Evolutionary conservation across 2,797 vertebrate species (phyloP), one percentile per base, ranked within the genome.

Genomic region (Channa striata): DNA sequence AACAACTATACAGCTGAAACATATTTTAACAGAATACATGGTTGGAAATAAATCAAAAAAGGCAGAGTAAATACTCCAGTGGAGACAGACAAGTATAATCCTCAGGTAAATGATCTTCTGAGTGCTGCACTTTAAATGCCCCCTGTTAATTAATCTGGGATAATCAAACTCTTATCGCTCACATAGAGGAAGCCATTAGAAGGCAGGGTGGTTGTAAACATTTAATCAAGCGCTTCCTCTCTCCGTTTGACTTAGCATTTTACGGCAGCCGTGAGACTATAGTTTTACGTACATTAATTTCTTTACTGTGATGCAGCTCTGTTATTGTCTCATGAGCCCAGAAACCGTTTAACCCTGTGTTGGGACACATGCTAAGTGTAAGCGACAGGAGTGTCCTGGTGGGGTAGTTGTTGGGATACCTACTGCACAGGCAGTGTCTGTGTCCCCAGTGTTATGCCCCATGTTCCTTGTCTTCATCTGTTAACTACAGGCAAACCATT

Each of bases 191-290:
- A 65, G 46, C 34, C 39, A 63, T 68, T 8, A 39, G 36, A 63
- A 20, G 33, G 47, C 23, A 39, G 37, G 53, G 25, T 23, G 67
- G 59, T 51, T 25, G 43, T 68, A 79, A 83, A 69, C 61, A 68
- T 53, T 50, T 67, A 78, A 87, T 88, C 70, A 82, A 52, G 58
- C 49, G 71, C 39, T 71, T 34, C 44, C 33, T 54, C 40, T 53
- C 11, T 62, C 40, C 0, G 1, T 59, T 21, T 47, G 33, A 33
- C 19, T 46, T 44, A 40, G 14, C 1, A 2, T 52, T 63, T 49
- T 52, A 30, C 54, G 40, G 49, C 42, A 51, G 21, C 61, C 42
- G 21, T 56, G 39, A 56, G 50, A 19, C 43, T 46, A 46, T 53
- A 46, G 59, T 52, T 36, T 63, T 65, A 37, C n/a, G 65, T 59